Evolutionary conservation across 2,113 vertebrate genomes (phyloP).

Genomic region (Mugil cephalus): DNA sequence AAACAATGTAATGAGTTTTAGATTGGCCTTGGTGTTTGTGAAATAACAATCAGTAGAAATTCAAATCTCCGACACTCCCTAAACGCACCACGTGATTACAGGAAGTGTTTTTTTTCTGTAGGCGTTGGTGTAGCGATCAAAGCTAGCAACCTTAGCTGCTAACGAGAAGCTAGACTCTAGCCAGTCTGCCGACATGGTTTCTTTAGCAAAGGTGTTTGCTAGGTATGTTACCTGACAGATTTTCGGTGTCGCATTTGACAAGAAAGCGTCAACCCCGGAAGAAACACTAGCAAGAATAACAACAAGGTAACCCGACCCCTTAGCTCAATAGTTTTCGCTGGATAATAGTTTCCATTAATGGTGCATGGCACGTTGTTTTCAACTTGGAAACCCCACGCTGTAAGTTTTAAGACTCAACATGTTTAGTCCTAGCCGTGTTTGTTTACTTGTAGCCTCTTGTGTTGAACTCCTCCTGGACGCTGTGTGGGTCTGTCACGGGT

Average conservation of each 20-base stretch:
- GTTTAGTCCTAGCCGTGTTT: neutral
- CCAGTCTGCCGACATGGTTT: neutral
- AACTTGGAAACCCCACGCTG: neutral
- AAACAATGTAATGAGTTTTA: too few relatives aligned
- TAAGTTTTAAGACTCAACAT: neutral
- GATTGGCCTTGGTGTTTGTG: too few relatives aligned
- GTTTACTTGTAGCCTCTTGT: neutral
- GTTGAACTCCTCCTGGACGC: neutral
- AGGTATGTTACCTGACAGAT: constrained; percentile 23
- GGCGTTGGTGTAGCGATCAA: constrained; percentile 28
- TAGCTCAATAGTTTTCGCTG: constrained; percentile 5
- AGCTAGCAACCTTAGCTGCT: constrained; percentile 41
- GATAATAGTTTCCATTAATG: neutral
- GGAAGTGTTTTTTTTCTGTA: constrained; percentile 58
- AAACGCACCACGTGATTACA: constrained; percentile 60
- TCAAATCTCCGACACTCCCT: neutral
- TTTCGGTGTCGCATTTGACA: neutral
- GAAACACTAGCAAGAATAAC: constrained; percentile 56
- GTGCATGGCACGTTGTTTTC: neutral
- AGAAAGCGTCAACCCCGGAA: constrained; percentile 33
- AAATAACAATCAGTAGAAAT: fast-evolving
- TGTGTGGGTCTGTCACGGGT: neutral
- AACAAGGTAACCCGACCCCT: constrained; percentile 72
- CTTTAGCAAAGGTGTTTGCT: neutral
- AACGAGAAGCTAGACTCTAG: neutral